A percentile compares a stretch with the other conserved stretches of the same genome.
Evolutionary conservation across 2,888 invertebrate genomes (phyloP).

Genomic region (Rhamphomyia laevipes): DNA sequence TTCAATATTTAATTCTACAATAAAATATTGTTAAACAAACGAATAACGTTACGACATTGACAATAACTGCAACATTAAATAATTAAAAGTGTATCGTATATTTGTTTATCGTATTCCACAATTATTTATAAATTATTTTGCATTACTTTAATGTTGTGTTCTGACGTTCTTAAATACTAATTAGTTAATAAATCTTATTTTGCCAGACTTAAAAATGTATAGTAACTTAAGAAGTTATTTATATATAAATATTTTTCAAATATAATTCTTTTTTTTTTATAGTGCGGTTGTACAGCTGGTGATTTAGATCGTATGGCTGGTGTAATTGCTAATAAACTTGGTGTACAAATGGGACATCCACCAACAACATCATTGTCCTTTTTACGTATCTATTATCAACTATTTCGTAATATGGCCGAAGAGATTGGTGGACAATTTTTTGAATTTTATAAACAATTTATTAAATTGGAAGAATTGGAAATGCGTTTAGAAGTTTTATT

Average conservation of each 20-base stretch:
- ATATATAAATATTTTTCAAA: constrained; percentile 1
- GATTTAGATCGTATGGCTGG: constrained; percentile 80
- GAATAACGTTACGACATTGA: no score
- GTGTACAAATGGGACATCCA: constrained; percentile 45
- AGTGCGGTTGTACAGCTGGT: constrained; percentile 72
- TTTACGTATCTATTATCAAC: constrained; percentile 51
- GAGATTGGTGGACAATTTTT: constrained; percentile 41
- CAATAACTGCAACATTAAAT: no score
- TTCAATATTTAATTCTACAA: no score
- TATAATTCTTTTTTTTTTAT: constrained; percentile 44
- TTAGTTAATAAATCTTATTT: no score
- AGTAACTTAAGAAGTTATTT: no score
- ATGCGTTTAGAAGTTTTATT: constrained; percentile 62
- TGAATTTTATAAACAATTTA: constrained; percentile 41
- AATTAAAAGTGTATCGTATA: no score
- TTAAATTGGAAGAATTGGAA: constrained; percentile 48
- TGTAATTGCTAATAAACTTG: constrained; percentile 67
- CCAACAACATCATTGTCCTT: constrained; percentile 56
- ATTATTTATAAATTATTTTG: no score
- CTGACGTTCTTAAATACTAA: no score
- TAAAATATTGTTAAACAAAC: no score
- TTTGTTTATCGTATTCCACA: no score
- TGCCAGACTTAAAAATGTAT: no score
- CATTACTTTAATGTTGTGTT: no score
- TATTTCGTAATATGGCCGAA: constrained; percentile 46